Evolutionary conservation across 2,113 vertebrate genomes (phyloP).

Genomic region (Gopherus evgoodei): DNA sequence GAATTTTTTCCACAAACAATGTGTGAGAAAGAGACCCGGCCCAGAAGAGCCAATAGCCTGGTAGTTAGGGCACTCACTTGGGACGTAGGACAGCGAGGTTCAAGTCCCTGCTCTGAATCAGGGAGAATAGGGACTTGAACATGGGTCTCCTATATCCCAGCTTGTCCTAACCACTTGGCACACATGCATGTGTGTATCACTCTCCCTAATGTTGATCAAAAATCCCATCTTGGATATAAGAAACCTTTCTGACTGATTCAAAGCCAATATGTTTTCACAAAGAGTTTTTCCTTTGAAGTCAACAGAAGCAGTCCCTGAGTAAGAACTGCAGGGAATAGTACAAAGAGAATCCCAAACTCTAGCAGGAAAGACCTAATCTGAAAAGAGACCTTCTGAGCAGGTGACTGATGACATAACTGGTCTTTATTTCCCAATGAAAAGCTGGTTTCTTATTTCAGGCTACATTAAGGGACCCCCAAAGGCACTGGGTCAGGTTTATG

Average conservation of each 20-base stretch:
- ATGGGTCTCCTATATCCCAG: neutral
- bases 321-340: constrained; percentile 1
- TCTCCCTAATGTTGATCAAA: rapidly evolving
- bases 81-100: rapidly evolving
- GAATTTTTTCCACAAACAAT: neutral
- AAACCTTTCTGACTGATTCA: neutral
- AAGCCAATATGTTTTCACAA: too few species aligned
- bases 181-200: rapidly evolving
- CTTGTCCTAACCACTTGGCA: neutral
- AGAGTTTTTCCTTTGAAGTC: neutral
- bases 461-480: constrained; percentile 15
- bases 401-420: constrained; percentile 17
- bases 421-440: constrained; percentile 39
- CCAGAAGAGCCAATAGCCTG: neutral
- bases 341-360: constrained; percentile 1
- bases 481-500: neutral
- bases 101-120: rapidly evolving
- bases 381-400: constrained; percentile 16
- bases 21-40: neutral
- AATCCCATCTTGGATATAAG: neutral
- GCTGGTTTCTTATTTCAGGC: neutral
- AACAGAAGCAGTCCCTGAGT: constrained; percentile 14
- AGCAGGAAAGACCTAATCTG: neutral
- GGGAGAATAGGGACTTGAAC: neutral
- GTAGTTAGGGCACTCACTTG: rapidly evolving